Base-by-base conservation (phyloP, 1,140 invertebrate species). In the Neodiprion fabricii region DNA sequence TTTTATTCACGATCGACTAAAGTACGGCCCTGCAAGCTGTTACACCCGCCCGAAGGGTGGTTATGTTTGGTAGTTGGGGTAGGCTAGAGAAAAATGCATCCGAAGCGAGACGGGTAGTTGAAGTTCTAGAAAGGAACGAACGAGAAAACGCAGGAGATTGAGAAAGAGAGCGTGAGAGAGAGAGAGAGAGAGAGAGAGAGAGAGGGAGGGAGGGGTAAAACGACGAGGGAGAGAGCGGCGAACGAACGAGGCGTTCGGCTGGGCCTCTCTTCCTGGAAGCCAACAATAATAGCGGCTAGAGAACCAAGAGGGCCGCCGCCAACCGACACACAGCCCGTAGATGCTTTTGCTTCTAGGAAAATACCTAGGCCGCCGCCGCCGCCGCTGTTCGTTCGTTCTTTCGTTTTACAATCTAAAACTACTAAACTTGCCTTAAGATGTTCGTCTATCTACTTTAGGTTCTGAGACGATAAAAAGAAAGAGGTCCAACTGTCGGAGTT, bases 221-320 rank as follows among this genome's bases (percentile, higher is more conserved):
- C 9, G 74, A 73, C 76, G 76, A 73, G 53, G 53, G 73, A 76
- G 77, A 78, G 76, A 70, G 11, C 10, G n/a, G 17, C 14, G 11
- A 66, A 40, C 21, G 17, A 53, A 72, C 79, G 76, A 78, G 78
- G 74, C 80, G 77, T 76, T 87, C 86, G 86, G 84, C 84, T 70
- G 83, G 85, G 65, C 83, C 87, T 80, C 82, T 87, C 77, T 85
- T 87, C 76, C 85, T 85, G 80, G 87, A 87, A 87, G 86, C 84
- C 85, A 82, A 84, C 78, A 85, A 85, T 73, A 87, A 87, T 79
- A 83, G 87, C 79, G 79, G 84, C 75, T 79, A 80, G 77, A 84
- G 82, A 85, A 80, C 82, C 76, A 79, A 79, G 75, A 78, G 84
- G 78, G 68, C 78, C 72, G 70, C 74, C 75, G 17, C 74, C 75